Conservation (phyloP, 2,113 vertebrate species). For the Pyxicephalus adspersus region DNA sequence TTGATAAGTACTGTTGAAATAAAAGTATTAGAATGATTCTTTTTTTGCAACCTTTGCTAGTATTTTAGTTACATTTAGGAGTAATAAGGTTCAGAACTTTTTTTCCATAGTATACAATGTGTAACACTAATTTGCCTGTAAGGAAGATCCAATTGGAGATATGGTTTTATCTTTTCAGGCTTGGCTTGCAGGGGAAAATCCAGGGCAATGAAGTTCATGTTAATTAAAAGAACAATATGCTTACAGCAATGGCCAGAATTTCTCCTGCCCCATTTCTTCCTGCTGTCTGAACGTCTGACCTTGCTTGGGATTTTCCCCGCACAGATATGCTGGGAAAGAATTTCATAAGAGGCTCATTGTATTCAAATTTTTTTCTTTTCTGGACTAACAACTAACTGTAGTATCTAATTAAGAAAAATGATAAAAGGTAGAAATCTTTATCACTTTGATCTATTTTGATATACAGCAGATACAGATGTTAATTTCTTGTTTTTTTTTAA, state of each 20-base stretch:
- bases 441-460: too few relatives aligned
- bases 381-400: not conserved
- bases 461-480: too few relatives aligned
- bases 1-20: not conserved
- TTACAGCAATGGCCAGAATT: not conserved
- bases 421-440: too few relatives aligned
- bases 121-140: not conserved
- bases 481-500: too few relatives aligned
- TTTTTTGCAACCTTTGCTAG: not conserved
- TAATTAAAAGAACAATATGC: not conserved
- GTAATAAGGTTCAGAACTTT: too few relatives aligned
- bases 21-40: not conserved
- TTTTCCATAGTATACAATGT: not conserved
- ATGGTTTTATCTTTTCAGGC: not conserved
- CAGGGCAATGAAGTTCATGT: not conserved
- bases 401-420: not conserved
- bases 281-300: not conserved
- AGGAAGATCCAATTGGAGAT: not conserved
- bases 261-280: not conserved
- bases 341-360: conserved; percentile 26
- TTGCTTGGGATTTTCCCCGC: conserved; percentile 21
- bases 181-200: not conserved
- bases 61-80: too few relatives aligned
- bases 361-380: conserved; percentile 8
- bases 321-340: conserved; percentile 10